A percentile compares a stretch with the other conserved stretches of the same genome.
phyloP scores from a whole-genome alignment of 2,113 vertebrate genomes.

The Papio anubis region DNA sequence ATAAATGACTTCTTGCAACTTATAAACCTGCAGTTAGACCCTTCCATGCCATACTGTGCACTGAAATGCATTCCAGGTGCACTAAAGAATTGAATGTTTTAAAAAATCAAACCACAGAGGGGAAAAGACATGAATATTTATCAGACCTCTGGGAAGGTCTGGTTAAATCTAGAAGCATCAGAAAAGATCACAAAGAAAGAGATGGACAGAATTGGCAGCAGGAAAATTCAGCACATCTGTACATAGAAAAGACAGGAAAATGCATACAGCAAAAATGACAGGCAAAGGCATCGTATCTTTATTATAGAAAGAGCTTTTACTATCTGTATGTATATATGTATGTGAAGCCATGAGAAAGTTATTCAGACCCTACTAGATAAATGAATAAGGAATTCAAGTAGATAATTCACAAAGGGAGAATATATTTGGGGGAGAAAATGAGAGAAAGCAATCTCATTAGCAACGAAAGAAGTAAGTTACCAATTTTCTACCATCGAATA shows the following conservation, averaged over 20 bases:
- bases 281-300: not conserved
- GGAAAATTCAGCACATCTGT: slow-evolving; percentile 44
- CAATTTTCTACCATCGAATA: not conserved
- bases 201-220: slow-evolving; percentile 36
- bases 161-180: slow-evolving; percentile 60
- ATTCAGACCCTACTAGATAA: not conserved
- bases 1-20: slow-evolving; percentile 9
- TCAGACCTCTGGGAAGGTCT: slow-evolving; percentile 65
- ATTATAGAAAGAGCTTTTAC: not conserved
- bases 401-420: slow-evolving; percentile 1
- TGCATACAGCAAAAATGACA: not conserved
- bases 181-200: slow-evolving; percentile 63
- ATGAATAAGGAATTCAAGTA: not conserved
- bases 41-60: not conserved
- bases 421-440: not conserved
- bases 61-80: slow-evolving; percentile 73
- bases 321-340: no score
- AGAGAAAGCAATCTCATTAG: not conserved
- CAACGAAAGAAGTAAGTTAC: not conserved
- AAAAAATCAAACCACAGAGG: slow-evolving; percentile 28
- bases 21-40: slow-evolving; percentile 5
- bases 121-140: slow-evolving; percentile 73
- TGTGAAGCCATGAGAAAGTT: not conserved
- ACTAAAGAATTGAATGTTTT: slow-evolving; percentile 23
- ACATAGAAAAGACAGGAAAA: not conserved